Conservation (phyloP, 2,797 vertebrate genomes). For the Argyrosomus regius region DNA sequence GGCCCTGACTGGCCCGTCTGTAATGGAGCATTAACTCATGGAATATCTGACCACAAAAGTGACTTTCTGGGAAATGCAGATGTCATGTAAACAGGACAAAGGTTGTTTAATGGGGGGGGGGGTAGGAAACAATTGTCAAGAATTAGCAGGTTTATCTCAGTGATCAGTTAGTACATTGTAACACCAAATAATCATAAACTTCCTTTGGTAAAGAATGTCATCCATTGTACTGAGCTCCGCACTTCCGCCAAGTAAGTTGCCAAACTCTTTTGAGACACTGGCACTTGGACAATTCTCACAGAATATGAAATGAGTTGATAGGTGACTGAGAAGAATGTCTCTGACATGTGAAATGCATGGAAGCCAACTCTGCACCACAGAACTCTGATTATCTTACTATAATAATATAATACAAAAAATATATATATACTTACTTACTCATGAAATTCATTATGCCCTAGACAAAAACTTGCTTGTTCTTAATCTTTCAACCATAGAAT, state of each 20-base stretch:
- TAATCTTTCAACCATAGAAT: not conserved
- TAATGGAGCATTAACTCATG: conserved; percentile 44
- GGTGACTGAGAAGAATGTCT: not conserved
- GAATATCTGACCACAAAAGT: conserved; percentile 42
- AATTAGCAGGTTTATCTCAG: not conserved
- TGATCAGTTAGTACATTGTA: not conserved
- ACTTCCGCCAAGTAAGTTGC: not conserved
- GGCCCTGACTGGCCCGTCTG: conserved; percentile 13
- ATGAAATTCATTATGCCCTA: too few species aligned
- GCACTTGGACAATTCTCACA: not conserved
- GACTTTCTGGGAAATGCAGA: conserved; percentile 23
- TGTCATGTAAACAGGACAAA: conserved; percentile 17
- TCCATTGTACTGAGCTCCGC: not conserved
- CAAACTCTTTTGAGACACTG: not conserved
- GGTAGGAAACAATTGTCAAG: not conserved
- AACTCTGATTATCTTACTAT: not conserved
- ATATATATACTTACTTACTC: too few species aligned
- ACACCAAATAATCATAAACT: conserved; percentile 6
- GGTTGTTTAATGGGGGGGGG: not conserved
- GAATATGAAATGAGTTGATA: not conserved
- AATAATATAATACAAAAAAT: too few species aligned
- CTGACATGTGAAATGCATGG: not conserved
- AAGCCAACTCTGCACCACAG: not conserved
- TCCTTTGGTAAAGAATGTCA: conserved; percentile 8
- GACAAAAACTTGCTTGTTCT: not conserved